phyloP scores from a whole-genome alignment of 2,888 invertebrate species.

The Exocentrus adspersus region DNA sequence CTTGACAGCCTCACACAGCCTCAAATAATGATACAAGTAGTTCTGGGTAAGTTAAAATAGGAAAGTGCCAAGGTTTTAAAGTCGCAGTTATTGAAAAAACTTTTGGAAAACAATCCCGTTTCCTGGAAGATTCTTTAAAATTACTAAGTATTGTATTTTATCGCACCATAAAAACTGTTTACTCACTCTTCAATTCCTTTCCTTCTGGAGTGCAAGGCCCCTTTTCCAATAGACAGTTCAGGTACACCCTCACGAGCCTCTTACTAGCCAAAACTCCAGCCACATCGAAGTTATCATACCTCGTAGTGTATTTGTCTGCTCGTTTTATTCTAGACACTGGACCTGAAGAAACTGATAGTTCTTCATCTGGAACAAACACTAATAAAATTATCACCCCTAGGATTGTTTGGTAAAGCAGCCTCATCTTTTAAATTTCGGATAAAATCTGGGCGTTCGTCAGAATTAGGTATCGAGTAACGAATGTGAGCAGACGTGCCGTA shows the following conservation, averaged over 20 bases:
- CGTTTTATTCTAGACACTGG: constrained; percentile 53
- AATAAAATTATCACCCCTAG: constrained; percentile 50
- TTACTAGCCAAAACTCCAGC: constrained; percentile 71
- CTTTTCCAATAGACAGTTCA: constrained; percentile 70
- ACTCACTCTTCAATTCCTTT: constrained; percentile 64
- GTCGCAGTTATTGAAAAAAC: too few relatives aligned
- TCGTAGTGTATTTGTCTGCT: constrained; percentile 67
- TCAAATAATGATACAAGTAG: too few relatives aligned
- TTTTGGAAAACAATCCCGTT: too few relatives aligned
- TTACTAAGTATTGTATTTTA: too few relatives aligned
- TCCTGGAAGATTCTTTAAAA: too few relatives aligned
- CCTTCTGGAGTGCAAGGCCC: constrained; percentile 73
- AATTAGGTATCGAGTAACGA: too few relatives aligned
- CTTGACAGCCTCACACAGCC: too few relatives aligned
- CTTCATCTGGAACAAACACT: constrained; percentile 59
- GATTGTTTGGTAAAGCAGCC: not conserved
- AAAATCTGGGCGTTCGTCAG: too few relatives aligned
- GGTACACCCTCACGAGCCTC: constrained; percentile 70
- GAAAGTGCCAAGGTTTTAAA: not conserved
- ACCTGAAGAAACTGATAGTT: constrained; percentile 60
- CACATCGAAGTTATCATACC: constrained; percentile 71
- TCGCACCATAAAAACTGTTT: constrained; percentile 2
- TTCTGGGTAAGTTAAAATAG: not conserved
- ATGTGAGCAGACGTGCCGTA: not conserved
- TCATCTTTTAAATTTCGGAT: constrained; percentile 12